A percentile compares a stretch with the other conserved stretches of the same genome.
Evolutionary conservation across 2,888 invertebrate species (phyloP).

Genomic region (Caenorhabditis sulstoni): DNA sequence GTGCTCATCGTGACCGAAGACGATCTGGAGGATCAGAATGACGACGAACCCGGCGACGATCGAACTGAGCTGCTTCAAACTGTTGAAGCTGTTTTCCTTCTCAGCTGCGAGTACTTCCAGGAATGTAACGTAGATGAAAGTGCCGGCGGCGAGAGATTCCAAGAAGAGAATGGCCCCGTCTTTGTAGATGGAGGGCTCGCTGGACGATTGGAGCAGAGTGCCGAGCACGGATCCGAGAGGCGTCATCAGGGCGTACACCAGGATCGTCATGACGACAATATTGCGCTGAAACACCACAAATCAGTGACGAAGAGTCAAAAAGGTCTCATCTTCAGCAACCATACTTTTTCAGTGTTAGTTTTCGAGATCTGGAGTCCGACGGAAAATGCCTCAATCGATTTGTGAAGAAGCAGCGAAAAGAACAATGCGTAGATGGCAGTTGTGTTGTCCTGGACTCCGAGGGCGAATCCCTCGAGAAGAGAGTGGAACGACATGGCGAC

Average conservation of each 20-base stretch:
- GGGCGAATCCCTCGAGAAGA: slow-evolving; percentile 78
- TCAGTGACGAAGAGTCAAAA: too few relatives aligned
- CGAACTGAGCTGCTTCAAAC: slow-evolving; percentile 70
- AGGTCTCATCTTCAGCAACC: slow-evolving; percentile 10
- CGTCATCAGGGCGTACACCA: slow-evolving; percentile 85
- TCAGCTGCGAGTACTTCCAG: slow-evolving; percentile 66
- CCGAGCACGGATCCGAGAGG: slow-evolving; percentile 84
- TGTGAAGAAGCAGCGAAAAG: slow-evolving; percentile 80
- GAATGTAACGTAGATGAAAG: slow-evolving; percentile 78
- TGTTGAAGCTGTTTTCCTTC: slow-evolving; percentile 67
- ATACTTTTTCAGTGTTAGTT: slow-evolving; percentile 69
- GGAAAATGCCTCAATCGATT: slow-evolving; percentile 84
- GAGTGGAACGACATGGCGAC: slow-evolving; percentile 80
- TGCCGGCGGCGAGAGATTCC: slow-evolving; percentile 77
- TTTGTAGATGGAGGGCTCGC: slow-evolving; percentile 38
- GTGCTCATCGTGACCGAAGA: slow-evolving; percentile 37
- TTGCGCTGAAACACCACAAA: slow-evolving; percentile 39
- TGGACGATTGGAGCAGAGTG: slow-evolving; percentile 51
- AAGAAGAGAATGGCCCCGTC: slow-evolving; percentile 72
- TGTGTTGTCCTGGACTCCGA: slow-evolving; percentile 77
- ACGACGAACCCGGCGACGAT: slow-evolving; percentile 74
- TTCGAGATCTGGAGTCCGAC: slow-evolving; percentile 82
- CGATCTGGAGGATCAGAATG: slow-evolving; percentile 58
- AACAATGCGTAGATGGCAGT: slow-evolving; percentile 78
- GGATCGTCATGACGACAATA: slow-evolving; percentile 79